Conservation (phyloP, 1,140 invertebrate species). For the Trigoniulus corallinus region DNA sequence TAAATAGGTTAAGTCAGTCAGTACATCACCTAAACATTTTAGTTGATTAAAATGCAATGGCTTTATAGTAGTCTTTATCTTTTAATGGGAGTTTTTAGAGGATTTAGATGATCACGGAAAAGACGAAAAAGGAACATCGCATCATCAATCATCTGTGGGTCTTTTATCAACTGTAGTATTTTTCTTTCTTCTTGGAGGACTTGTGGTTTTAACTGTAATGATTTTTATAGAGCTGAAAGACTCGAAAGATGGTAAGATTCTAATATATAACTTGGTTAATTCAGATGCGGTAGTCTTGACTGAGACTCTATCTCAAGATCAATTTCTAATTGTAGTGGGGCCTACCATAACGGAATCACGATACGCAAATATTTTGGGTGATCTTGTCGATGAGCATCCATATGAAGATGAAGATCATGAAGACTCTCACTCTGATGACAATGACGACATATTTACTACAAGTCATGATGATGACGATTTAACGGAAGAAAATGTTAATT, state of each 20-base stretch:
- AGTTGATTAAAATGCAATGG: background rate
- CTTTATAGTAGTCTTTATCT: background rate
- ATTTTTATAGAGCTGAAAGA: slow-evolving; percentile 62
- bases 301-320: background rate
- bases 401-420: slow-evolving; percentile 20
- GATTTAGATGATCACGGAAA: slow-evolving; percentile 8
- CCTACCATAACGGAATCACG: slow-evolving; percentile 46
- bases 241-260: slow-evolving; percentile 54
- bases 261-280: slow-evolving; percentile 21
- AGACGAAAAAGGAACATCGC: slow-evolving; percentile 37
- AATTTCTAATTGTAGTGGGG: slow-evolving; percentile 37
- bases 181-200: slow-evolving; percentile 47
- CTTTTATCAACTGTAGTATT: slow-evolving; percentile 67
- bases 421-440: slow-evolving; percentile 7
- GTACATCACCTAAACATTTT: too few relatives aligned
- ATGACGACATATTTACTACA: slow-evolving; percentile 10
- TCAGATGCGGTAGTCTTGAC: background rate
- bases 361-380: slow-evolving; percentile 52
- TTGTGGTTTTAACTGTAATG: slow-evolving; percentile 49
- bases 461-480: slow-evolving; percentile 17
- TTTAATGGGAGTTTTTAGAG: background rate
- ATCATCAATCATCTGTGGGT: slow-evolving; percentile 52
- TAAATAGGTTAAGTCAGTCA: too few relatives aligned
- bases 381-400: slow-evolving; percentile 51
- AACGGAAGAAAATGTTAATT: slow-evolving; percentile 19